Evolutionary conservation across 2,113 vertebrate species (phyloP).

Genomic region (Coreoperca whiteheadi): DNA sequence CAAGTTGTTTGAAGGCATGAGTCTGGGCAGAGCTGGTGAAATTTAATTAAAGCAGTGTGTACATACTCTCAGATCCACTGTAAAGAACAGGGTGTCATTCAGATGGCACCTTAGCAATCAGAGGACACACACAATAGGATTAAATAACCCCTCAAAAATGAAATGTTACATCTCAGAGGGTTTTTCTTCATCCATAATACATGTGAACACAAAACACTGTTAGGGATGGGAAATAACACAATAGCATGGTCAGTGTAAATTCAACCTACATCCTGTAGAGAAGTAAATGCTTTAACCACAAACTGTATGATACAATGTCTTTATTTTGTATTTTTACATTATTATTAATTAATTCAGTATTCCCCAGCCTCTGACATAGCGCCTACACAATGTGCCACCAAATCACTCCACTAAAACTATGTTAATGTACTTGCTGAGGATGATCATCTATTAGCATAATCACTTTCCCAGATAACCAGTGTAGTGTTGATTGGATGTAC

Average conservation of each 20-base stretch:
- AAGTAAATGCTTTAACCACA: background rate
- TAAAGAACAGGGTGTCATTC: background rate
- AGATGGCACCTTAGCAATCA: background rate
- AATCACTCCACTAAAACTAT: background rate
- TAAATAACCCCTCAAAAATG: background rate
- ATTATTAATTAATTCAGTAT: background rate
- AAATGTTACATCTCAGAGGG: background rate
- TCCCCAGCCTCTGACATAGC: background rate
- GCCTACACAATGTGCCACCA: background rate
- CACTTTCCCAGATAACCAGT: no score
- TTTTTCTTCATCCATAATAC: background rate
- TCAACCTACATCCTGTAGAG: background rate
- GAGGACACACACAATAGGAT: background rate
- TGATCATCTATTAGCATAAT: background rate
- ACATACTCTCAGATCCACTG: background rate
- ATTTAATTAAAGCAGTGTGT: background rate
- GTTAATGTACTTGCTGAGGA: background rate
- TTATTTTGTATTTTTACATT: no score
- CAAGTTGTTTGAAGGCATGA: background rate
- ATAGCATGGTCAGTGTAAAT: background rate
- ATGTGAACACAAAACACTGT: background rate
- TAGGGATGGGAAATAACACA: background rate
- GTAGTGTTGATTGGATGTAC: background rate
- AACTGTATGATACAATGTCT: background rate
- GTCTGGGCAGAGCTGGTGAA: constrained; percentile 7